Evolutionary conservation across 2,113 vertebrate genomes (phyloP), one percentile per base, ranked within the genome.

Genomic region (Columbina picui): DNA sequence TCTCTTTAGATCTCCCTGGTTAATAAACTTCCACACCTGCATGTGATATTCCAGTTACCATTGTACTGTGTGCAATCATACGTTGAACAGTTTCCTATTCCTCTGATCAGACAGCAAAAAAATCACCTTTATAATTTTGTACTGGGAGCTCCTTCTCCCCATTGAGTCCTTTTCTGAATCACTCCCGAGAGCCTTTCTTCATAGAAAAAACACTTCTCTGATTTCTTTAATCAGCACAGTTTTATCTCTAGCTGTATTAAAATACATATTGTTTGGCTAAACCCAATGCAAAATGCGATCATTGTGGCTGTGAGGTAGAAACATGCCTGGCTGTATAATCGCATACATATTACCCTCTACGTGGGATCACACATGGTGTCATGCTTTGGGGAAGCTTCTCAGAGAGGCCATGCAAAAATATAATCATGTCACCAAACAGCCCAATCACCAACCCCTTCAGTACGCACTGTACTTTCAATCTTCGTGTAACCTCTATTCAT

Each of bases 321-420:
- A 39, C 0, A 47, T 39, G 21, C 67, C 83, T 6, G 3, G 43
- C 57, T 38, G 15, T 12, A 11, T 18, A 43, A 69, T 22, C 69
- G 38, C 18, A 5, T 1, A 4, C 25, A 15, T 22, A 2, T 14
- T 12, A 21, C 26, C 43, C 47, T 5, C 0, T 5, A 14, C 3
- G 47, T 32, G 63, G n/a, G 26, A 47, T 63, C 17, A 5, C 39
- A 20, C 2, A 0, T 32, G 45, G 14, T 0, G 0, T 7, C 5
- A 4, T 11, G 43, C 32, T 41, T 2, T 4, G 53, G 49, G 53
- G 27, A 53, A 50, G 18, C 8, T 83, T 20, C 77, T 50, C 34
- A 18, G 36, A 25, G 16, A 38, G 65, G 38, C 16, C 39, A 10
- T 2, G 26, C 50, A 26, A 55, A 45, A 20, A 25, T 12, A 64